These are phyloP conservation scores for Parambassis ranga DNA, from an alignment of 2,797 vertebrate genomes.

Conservation along the genomic window DNA sequence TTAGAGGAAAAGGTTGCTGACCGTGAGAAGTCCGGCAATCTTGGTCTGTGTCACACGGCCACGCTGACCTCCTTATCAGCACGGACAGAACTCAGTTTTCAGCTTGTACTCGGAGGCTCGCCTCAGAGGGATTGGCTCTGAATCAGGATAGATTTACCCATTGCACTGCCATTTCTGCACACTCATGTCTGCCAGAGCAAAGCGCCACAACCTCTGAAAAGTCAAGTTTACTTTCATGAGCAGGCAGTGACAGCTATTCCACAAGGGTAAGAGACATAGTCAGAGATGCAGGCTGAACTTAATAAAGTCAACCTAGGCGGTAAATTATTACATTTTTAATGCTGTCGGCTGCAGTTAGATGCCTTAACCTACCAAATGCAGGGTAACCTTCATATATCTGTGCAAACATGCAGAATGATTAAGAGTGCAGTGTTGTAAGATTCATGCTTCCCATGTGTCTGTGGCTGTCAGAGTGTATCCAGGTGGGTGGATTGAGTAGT, in stretches of 20 bases:
- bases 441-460: constrained; percentile 48
- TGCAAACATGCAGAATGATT: constrained; percentile 54
- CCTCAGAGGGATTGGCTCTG: constrained; percentile 63
- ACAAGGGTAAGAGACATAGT: constrained; percentile 1
- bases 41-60: constrained; percentile 49
- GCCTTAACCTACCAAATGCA: constrained; percentile 24
- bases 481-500: constrained; percentile 65
- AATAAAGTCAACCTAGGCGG: not conserved
- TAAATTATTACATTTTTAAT: not conserved
- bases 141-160: constrained; percentile 60
- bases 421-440: constrained; percentile 43
- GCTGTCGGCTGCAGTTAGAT: not conserved
- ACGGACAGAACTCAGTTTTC: constrained; percentile 52
- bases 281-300: not conserved
- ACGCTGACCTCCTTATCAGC: constrained; percentile 69
- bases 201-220: constrained; percentile 39
- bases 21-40: constrained; percentile 67
- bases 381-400: constrained; percentile 32
- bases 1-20: constrained; percentile 71
- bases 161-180: constrained; percentile 60
- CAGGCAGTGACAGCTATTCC: constrained; percentile 10
- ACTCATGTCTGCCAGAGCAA: constrained; percentile 57
- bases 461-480: constrained; percentile 53
- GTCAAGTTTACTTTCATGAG: constrained; percentile 35
- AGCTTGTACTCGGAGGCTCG: constrained; percentile 47